Evolutionary conservation across 2,113 vertebrate genomes (phyloP).

Genomic region (Catharus bicknelli): DNA sequence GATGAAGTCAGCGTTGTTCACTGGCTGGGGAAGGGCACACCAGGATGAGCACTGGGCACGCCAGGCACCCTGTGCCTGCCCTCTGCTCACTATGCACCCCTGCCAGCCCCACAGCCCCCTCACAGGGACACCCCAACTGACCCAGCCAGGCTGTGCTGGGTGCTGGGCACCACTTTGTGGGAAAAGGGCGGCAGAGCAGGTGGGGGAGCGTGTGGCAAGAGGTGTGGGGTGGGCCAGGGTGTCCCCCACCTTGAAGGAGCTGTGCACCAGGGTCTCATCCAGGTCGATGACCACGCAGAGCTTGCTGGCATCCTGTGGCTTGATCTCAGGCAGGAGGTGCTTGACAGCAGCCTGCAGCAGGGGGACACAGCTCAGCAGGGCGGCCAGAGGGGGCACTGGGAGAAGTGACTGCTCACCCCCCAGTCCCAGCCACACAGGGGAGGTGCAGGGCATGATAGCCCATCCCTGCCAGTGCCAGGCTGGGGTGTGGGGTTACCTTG

Average conservation of each 20-base stretch:
- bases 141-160: not conserved
- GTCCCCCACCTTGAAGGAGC: constrained; percentile 89
- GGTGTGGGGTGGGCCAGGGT: not conserved
- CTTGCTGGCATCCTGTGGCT: constrained; percentile 85
- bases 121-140: not conserved
- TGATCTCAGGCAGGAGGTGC: constrained; percentile 86
- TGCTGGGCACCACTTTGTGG: too few relatives aligned
- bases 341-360: constrained; percentile 74
- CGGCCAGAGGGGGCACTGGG: accelerated
- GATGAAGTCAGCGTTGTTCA: constrained; percentile 93
- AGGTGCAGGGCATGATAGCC: accelerated
- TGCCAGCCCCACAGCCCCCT: not conserved
- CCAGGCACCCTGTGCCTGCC: not conserved
- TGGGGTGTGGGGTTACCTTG: constrained; percentile 68
- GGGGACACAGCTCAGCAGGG: not conserved
- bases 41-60: not conserved
- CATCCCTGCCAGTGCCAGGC: accelerated
- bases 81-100: not conserved
- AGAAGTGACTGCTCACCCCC: not conserved
- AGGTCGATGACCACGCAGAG: constrained; percentile 93
- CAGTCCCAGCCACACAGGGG: too few relatives aligned
- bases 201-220: accelerated
- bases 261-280: constrained; percentile 93
- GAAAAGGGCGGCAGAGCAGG: not conserved
- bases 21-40: constrained; percentile 75